phyloP scores from a whole-genome alignment of 2,888 invertebrate species.

The Drosophila barbarae region DNA sequence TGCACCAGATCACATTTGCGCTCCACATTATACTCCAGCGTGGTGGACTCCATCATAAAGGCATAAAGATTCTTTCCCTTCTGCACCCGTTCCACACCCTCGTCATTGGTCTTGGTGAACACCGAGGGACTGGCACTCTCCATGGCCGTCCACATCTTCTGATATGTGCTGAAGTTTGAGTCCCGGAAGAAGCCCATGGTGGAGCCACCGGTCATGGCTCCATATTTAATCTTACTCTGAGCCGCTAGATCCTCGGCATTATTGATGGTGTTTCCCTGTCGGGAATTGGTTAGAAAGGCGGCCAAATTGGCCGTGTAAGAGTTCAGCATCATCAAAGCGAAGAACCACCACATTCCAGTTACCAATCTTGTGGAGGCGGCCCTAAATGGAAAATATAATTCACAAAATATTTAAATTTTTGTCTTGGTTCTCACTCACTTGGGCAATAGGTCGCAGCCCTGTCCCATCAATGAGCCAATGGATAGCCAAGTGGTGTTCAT shows the following conservation, averaged over 20 bases:
- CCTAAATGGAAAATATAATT: constrained; percentile 79
- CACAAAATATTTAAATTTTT: no score
- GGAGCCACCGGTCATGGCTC: constrained; percentile 92
- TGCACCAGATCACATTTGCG: constrained; percentile 91
- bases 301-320: constrained; percentile 97
- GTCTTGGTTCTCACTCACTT: constrained; percentile 82
- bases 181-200: constrained; percentile 95
- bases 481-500: constrained; percentile 96
- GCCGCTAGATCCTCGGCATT: constrained; percentile 94
- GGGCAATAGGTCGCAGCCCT: constrained; percentile 95
- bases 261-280: constrained; percentile 86
- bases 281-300: constrained; percentile 93
- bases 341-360: constrained; percentile 96
- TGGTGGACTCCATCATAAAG: constrained; percentile 97
- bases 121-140: constrained; percentile 90
- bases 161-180: constrained; percentile 93
- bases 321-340: constrained; percentile 93
- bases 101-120: constrained; percentile 89
- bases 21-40: constrained; percentile 94
- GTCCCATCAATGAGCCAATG: constrained; percentile 93
- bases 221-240: constrained; percentile 98
- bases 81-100: constrained; percentile 91
- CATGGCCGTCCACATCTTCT: constrained; percentile 96
- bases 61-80: constrained; percentile 91
- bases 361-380: constrained; percentile 94